Evolutionary conservation across 2,113 vertebrate genomes (phyloP), one percentile per base, ranked within the genome.

Genomic region (Cyanoramphus novaezelandiae): DNA sequence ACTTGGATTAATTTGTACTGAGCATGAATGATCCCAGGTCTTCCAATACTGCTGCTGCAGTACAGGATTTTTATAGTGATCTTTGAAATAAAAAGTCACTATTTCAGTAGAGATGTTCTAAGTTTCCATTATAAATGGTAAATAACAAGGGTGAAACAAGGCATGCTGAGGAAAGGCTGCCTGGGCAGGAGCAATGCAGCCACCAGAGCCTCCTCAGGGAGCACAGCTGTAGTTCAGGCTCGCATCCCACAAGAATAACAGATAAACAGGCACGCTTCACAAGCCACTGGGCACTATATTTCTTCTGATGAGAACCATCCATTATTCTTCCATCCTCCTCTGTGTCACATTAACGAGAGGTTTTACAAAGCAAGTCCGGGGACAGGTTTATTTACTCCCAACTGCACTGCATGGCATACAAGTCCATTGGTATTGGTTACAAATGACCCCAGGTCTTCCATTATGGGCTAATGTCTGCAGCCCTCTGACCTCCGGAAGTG

Each of bases 401-500:
- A 79, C 78, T 17, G 3, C 64, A 15, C 67, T 9, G 52, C 72
- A 41, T 10, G 0, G 93, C 92, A 94, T 87, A 60, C 91, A 83
- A 62, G 59, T 52, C 80, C 68, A 25, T 52, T 33, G 35, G 64
- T 82, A 88, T 88, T 92, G 95, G 93, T 95, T 96, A 81, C 95
- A 92, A 69, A 68, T 96, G 97, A 97, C 93, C 96, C 72, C 20
- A 4, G 96, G 95, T 93, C 96, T 97, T 80, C 95, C 95, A 94
- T 97, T 96, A 96, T 70, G 92, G 96, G 90, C 94, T 97, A 94
- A 97, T 95, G 96, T 90, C 95, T 96, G 87, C 79, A 94, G 95
- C 91, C 94, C 96, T 95, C 91, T 97, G 98, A 98, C 98, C 98
- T 97, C 96, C 98, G 98, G 98, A 98, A 98, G 98, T 96, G 96